phyloP scores from a whole-genome alignment of 2,797 vertebrate species.

The Acanthopagrus latus region DNA sequence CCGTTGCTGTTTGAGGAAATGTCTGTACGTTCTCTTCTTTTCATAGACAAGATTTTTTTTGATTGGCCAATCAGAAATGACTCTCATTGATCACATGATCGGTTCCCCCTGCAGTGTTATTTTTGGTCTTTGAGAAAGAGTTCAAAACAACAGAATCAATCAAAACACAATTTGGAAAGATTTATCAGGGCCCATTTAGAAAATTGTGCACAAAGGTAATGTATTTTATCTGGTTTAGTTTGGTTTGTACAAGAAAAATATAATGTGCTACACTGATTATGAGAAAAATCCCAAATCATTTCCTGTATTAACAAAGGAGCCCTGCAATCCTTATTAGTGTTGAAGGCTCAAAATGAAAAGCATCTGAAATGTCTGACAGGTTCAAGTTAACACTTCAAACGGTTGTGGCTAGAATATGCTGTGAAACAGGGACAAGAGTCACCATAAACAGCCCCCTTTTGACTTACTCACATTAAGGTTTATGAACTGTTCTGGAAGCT shows the following conservation, averaged over 20 bases:
- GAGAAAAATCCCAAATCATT: neutral
- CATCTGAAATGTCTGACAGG: neutral
- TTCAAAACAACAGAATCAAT: neutral
- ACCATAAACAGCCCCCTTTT: neutral
- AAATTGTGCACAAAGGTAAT: neutral
- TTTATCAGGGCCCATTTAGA: neutral
- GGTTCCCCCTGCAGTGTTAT: neutral
- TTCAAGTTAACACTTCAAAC: neutral
- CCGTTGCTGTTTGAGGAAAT: neutral
- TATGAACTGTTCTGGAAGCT: neutral
- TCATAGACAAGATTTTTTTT: constrained; percentile 6
- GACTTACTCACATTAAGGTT: neutral
- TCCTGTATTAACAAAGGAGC: neutral
- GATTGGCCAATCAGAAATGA: constrained; percentile 31
- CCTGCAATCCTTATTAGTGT: neutral
- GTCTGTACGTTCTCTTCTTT: constrained; percentile 18
- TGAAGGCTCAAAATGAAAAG: neutral
- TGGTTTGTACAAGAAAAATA: neutral
- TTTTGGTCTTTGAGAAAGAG: neutral
- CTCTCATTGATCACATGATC: constrained; percentile 28
- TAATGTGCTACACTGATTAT: neutral
- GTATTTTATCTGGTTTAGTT: neutral
- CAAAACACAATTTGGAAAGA: neutral
- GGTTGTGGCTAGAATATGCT: neutral
- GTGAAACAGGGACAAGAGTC: neutral